phyloP scores from a whole-genome alignment of 2,797 vertebrate genomes.

The Lithobates pipiens region DNA sequence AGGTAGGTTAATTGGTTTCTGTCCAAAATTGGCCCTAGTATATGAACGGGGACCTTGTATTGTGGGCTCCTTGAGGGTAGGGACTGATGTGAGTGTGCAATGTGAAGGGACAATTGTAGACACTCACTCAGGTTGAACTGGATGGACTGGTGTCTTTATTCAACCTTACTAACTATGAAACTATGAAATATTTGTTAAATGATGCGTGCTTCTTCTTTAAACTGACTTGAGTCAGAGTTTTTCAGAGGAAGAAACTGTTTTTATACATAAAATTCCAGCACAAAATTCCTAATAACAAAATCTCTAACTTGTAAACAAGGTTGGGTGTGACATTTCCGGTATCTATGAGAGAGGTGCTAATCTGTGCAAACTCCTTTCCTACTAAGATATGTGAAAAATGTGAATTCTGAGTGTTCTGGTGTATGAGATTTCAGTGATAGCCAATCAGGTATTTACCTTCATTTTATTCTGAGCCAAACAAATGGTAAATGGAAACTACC shows the following conservation, averaged over 20 bases:
- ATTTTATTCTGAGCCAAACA: not conserved
- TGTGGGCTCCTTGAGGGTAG: no score
- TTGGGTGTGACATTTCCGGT: not conserved
- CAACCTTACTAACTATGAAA: no score
- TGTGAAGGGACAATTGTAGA: no score
- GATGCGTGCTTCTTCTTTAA: no score
- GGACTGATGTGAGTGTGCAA: no score
- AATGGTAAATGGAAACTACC: no score
- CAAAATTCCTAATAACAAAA: slow-evolving; percentile 17
- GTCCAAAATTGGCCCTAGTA: no score
- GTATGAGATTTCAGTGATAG: not conserved
- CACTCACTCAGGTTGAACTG: no score
- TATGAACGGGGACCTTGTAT: no score
- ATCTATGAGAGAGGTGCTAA: not conserved
- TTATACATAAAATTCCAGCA: not conserved
- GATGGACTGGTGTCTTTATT: no score
- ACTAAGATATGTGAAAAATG: slow-evolving; percentile 1
- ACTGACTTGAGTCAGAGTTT: not conserved
- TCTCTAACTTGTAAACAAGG: slow-evolving; percentile 15
- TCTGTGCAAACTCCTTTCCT: not conserved
- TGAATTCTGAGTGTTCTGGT: not conserved
- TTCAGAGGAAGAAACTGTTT: not conserved
- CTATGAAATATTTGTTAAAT: no score
- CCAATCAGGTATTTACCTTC: not conserved
- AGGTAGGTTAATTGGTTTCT: no score